These are phyloP conservation scores for Serinus canaria DNA, from an alignment of 2,113 vertebrate genomes.

Conservation along the genomic window DNA sequence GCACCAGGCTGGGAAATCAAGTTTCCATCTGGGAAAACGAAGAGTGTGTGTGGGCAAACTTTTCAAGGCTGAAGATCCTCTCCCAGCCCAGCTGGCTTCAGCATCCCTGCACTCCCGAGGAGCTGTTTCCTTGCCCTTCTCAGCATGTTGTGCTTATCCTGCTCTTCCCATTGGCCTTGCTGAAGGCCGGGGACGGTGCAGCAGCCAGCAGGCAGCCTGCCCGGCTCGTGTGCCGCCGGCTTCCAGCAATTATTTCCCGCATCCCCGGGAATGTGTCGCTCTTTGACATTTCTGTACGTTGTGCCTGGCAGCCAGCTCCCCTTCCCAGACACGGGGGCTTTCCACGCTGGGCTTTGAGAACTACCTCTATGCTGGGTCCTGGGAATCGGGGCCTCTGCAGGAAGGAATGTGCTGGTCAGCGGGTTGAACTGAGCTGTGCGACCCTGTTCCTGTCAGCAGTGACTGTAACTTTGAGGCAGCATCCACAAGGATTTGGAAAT, in stretches of 20 bases:
- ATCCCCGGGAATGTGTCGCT: background rate
- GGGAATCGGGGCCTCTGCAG: background rate
- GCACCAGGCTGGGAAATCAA: background rate
- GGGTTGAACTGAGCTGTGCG: background rate
- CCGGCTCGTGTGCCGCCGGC: background rate
- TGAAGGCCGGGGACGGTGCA: accelerated
- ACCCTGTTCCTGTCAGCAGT: conserved; percentile 33
- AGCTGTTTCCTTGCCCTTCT: background rate
- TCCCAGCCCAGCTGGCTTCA: background rate
- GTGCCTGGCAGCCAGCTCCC: background rate
- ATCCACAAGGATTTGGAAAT: conserved; percentile 47
- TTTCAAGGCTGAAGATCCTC: background rate
- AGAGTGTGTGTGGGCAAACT: background rate
- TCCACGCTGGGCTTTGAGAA: background rate
- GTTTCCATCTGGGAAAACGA: background rate
- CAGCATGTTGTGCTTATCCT: background rate
- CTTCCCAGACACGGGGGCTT: conserved; percentile 32
- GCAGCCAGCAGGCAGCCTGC: background rate
- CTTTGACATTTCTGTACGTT: background rate
- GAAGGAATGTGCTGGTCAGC: conserved; percentile 44
- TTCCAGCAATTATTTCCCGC: conserved; percentile 26
- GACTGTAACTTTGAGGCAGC: background rate
- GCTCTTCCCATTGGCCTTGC: background rate
- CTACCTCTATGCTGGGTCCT: background rate
- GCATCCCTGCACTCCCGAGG: accelerated